Conservation (phyloP, 2,888 invertebrate genomes). For the Papilio gigon region DNA sequence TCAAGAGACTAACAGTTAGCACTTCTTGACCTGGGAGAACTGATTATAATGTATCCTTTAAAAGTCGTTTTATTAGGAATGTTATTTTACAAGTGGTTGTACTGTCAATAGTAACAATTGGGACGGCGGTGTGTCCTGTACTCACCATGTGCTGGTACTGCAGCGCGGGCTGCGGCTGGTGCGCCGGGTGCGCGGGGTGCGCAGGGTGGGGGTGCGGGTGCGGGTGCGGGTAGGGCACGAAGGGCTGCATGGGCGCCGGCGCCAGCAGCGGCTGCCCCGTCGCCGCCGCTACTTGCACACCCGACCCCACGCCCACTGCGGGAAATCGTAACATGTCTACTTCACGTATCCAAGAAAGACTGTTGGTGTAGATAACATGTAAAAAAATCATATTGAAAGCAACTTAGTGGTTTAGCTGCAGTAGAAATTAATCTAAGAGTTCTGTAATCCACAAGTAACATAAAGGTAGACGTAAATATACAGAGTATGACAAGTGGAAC, state of each 20-base stretch:
- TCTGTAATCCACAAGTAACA: too few relatives aligned
- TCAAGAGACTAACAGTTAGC: background rate
- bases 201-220: conserved; percentile 83
- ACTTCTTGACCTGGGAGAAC: too few relatives aligned
- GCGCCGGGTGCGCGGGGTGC: conserved; percentile 53
- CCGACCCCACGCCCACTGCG: conserved; percentile 67
- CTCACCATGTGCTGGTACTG: conserved; percentile 78
- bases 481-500: background rate
- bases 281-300: conserved; percentile 91
- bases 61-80: too few relatives aligned
- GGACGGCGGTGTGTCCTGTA: background rate
- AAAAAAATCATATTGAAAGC: too few relatives aligned
- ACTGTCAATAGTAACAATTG: too few relatives aligned
- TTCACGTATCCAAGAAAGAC: background rate
- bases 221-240: conserved; percentile 85
- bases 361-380: too few relatives aligned
- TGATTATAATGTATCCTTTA: too few relatives aligned
- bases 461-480: too few relatives aligned
- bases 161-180: conserved; percentile 72
- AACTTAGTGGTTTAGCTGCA: too few relatives aligned
- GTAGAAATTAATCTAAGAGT: too few relatives aligned
- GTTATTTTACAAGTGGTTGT: too few relatives aligned
- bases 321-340: conserved; percentile 16
- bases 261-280: conserved; percentile 93
- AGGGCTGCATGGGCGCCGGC: conserved; percentile 88